phyloP scores from a whole-genome alignment of 37 sponge, comb jelly and placozoan species.

The Aplysina aerophoba region DNA sequence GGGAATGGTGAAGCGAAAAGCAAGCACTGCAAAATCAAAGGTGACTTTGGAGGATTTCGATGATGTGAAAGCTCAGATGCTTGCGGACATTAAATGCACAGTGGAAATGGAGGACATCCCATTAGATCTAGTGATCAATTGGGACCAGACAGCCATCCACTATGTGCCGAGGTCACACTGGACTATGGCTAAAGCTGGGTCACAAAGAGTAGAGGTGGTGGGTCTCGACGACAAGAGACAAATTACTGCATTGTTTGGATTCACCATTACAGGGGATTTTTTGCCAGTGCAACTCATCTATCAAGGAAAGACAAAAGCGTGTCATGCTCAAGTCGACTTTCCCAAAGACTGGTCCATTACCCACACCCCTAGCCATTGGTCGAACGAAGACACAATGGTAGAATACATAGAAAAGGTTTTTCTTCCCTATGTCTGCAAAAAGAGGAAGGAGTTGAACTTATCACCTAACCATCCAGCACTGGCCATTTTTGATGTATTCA shows the following conservation, averaged over 20 bases:
- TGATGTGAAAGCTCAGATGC: conserved; percentile 40
- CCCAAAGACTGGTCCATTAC: conserved; percentile 21
- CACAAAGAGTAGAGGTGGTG: conserved; percentile 49
- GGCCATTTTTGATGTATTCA: conserved; percentile 5
- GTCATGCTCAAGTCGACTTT: conserved; percentile 37
- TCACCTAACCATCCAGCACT: background rate
- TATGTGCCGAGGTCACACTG: conserved; percentile 51
- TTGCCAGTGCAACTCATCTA: conserved; percentile 60
- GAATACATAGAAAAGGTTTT: conserved; percentile 13
- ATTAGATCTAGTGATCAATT: conserved; percentile 54
- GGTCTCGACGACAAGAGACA: conserved; percentile 54
- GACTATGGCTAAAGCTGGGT: conserved; percentile 52
- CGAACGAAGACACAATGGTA: conserved; percentile 22
- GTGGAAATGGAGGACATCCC: conserved; percentile 61
- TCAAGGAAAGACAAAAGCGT: conserved; percentile 52
- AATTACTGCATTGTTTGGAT: conserved; percentile 66
- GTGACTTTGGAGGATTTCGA: conserved; percentile 34
- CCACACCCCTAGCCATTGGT: conserved; percentile 22
- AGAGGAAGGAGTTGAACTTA: background rate
- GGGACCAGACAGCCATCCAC: conserved; percentile 73
- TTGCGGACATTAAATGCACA: conserved; percentile 30
- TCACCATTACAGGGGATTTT: conserved; percentile 55
- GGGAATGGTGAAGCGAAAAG: conserved; percentile 49
- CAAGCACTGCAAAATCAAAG: conserved; percentile 41
- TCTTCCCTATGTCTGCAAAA: conserved; percentile 3